Conservation (phyloP, 2,797 vertebrate genomes). For the Crypturellus tataupa region DNA sequence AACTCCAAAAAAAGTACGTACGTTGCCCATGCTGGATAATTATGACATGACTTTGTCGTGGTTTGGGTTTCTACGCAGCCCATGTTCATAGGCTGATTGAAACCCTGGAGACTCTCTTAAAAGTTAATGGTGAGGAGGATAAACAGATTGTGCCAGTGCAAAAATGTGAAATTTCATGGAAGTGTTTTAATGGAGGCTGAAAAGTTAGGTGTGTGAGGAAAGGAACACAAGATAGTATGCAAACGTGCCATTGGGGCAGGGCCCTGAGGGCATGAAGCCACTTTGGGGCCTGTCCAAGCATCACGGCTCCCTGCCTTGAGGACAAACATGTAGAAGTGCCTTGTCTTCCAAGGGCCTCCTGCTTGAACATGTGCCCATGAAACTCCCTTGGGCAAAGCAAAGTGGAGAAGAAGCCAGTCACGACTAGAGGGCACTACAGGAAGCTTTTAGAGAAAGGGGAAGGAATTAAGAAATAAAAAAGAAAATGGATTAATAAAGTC, state of each 20-base stretch:
- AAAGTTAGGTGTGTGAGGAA: neutral
- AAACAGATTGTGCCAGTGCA: neutral
- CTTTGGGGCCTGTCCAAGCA: neutral
- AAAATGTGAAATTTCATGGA: constrained; percentile 1
- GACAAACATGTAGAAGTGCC: neutral
- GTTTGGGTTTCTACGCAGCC: neutral
- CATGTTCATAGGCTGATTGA: neutral
- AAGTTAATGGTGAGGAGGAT: neutral
- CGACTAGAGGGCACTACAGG: neutral
- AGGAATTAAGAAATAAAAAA: neutral
- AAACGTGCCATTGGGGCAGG: neutral
- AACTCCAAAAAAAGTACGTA: neutral
- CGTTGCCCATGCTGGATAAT: neutral
- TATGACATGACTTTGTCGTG: neutral
- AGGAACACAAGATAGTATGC: neutral
- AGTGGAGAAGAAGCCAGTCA: neutral
- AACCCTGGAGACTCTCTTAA: neutral
- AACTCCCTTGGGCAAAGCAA: neutral
- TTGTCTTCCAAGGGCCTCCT: neutral
- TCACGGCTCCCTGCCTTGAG: neutral
- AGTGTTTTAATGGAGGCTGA: constrained; percentile 19
- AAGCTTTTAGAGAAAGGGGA: neutral
- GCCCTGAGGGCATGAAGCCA: neutral
- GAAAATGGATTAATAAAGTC: neutral
- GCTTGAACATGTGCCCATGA: neutral